phyloP scores from a whole-genome alignment of 2,888 invertebrate genomes.

The Drosophila niveifrons region DNA sequence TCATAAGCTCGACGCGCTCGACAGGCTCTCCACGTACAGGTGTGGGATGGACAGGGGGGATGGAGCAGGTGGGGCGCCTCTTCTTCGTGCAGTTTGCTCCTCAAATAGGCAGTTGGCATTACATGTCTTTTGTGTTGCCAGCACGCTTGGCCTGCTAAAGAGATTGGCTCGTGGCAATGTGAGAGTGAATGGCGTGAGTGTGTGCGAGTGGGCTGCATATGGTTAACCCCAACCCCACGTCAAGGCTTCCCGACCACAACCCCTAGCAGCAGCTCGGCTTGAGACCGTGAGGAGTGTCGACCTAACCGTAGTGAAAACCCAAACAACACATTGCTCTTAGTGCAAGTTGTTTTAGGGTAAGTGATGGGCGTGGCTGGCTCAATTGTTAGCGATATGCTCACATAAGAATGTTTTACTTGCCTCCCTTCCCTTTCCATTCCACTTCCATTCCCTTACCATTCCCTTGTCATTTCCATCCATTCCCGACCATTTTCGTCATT shows the following conservation, averaged over 20 bases:
- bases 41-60: slow-evolving; percentile 40
- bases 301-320: slow-evolving; percentile 39
- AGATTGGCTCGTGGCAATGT: slow-evolving; percentile 57
- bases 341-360: slow-evolving; percentile 73
- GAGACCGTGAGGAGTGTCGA: slow-evolving; percentile 10
- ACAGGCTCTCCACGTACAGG: slow-evolving; percentile 59
- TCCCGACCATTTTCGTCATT: slow-evolving; percentile 11
- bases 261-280: neutral
- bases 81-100: slow-evolving; percentile 7
- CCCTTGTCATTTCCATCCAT: slow-evolving; percentile 7
- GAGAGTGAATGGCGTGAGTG: neutral
- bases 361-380: slow-evolving; percentile 71
- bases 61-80: neutral
- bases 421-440: neutral
- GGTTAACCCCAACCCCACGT: slow-evolving; percentile 35
- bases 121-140: slow-evolving; percentile 72
- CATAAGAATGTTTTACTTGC: slow-evolving; percentile 54
- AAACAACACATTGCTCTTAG: slow-evolving; percentile 79
- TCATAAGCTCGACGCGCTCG: slow-evolving; percentile 47
- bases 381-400: slow-evolving; percentile 59
- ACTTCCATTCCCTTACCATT: neutral
- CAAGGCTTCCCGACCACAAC: neutral
- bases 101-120: slow-evolving; percentile 76
- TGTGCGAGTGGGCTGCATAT: slow-evolving; percentile 27
- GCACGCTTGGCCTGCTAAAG: slow-evolving; percentile 55